Evolutionary conservation across 2,888 invertebrate genomes (phyloP).

Genomic region (Melinaea menophilus): DNA sequence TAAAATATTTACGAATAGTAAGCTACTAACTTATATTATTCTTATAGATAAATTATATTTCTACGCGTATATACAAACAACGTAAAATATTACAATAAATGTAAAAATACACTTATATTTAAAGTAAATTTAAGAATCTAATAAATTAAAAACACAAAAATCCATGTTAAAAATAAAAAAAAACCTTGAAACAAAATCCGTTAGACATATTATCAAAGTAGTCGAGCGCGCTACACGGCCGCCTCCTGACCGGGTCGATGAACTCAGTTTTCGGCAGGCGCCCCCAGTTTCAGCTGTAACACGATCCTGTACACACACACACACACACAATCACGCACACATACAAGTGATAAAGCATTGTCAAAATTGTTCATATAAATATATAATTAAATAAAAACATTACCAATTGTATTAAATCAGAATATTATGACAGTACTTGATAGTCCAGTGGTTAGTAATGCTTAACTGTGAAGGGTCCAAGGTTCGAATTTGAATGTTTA

Average conservation of each 20-base stretch:
- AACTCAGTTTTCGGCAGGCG: slow-evolving; percentile 76
- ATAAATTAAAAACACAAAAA: neutral
- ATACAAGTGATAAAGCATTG: slow-evolving; percentile 48
- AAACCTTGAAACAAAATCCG: slow-evolving; percentile 24
- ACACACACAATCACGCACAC: slow-evolving; percentile 34
- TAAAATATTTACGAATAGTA: too few species aligned
- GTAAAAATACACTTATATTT: too few species aligned
- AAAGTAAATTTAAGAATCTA: too few species aligned
- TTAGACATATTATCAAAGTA: slow-evolving; percentile 51
- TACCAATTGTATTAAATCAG: slow-evolving; percentile 25
- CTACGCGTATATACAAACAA: too few species aligned
- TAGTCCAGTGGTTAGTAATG: too few species aligned
- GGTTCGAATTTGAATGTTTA: too few species aligned
- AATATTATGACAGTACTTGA: slow-evolving; percentile 5
- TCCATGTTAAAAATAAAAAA: slow-evolving; percentile 9
- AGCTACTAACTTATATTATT: too few species aligned
- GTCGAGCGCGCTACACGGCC: slow-evolving; percentile 53
- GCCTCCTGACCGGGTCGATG: slow-evolving; percentile 70
- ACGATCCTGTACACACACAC: slow-evolving; percentile 67
- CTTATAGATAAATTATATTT: too few species aligned
- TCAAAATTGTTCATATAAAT: slow-evolving; percentile 44
- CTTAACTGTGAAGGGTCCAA: too few species aligned
- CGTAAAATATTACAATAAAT: too few species aligned
- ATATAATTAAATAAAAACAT: slow-evolving; percentile 34
- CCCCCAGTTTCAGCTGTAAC: slow-evolving; percentile 76